Evolutionary conservation across 2,113 vertebrate species (phyloP), one percentile per base, ranked within the genome.

Genomic region (Platichthys stellatus): DNA sequence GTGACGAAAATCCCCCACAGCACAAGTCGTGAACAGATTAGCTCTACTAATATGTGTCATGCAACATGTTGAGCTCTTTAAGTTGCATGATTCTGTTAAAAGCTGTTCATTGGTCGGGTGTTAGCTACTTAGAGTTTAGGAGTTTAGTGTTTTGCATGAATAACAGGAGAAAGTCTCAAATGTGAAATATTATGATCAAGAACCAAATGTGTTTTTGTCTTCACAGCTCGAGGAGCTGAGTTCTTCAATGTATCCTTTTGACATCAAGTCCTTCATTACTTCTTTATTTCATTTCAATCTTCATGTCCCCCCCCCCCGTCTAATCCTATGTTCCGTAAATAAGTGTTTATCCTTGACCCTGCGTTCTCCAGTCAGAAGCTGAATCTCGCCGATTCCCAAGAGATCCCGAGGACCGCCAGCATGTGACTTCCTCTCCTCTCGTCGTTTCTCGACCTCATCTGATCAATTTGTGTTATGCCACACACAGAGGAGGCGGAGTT

Each of bases 201-300:
- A 11, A 26, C 21, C 3, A 18, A 57, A 21, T 82, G 0, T 72
- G 38, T 2, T 86, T 86, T 63, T 81, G 31, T 85, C 47, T 82
- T 94, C 95, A 64, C 94, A 99, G 98, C 94, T 99, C 63, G 97
- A 99, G 95, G 98, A 99, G 93, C 91, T 99, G 85, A 99, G 98
- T 94, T 96, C 97, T 77, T 99, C 98, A 9, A 99, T 99, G 98
- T 99, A 99, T 99, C 98, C 97, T 98, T 98, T 92, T 38, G 11
- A 43, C 5, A 51, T 51, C 47, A 51, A 5, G 47, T 5, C 47
- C 18, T 51, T 51, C 14, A 51, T 51, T 51, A 6, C 47, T 7
- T 13, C 40, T 13, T 15, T 1, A 31, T 23, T 17, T 18, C n/a
- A 54, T 11, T 2, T 14, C 20, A 3, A 9, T 4, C 1, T 1